phyloP scores from a whole-genome alignment of 2,797 vertebrate species.

The Anniella stebbinsi region DNA sequence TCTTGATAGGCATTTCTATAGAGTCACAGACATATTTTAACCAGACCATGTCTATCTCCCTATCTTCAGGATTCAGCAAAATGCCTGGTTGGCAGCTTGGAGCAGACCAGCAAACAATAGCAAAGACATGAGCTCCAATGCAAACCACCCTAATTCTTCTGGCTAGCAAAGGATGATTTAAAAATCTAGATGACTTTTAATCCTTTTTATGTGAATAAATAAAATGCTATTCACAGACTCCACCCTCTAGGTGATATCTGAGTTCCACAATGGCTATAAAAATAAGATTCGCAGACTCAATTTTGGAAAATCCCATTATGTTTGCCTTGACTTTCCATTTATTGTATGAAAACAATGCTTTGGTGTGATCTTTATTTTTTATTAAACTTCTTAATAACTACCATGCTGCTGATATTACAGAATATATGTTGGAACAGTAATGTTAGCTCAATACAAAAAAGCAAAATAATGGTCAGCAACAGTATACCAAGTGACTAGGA shows the following conservation, averaged over 20 bases:
- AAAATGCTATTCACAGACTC: conserved; percentile 51
- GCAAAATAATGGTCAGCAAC: neutral
- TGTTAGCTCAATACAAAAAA: conserved; percentile 51
- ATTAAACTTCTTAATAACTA: conserved; percentile 40
- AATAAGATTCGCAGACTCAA: neutral
- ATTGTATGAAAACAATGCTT: conserved; percentile 45
- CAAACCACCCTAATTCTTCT: neutral
- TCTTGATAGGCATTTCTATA: neutral
- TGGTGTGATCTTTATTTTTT: neutral
- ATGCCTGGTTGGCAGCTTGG: neutral
- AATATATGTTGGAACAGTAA: conserved; percentile 32
- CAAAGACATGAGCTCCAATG: neutral
- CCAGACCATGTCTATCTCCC: neutral
- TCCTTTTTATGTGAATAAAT: neutral
- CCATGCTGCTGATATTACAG: conserved; percentile 6
- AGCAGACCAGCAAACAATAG: neutral
- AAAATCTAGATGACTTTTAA: neutral
- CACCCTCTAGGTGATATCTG: conserved; percentile 27
- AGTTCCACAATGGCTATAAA: conserved; percentile 44
- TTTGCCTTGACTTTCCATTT: conserved; percentile 49
- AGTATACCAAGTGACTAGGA: neutral
- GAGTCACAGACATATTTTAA: neutral
- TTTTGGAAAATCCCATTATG: conserved; percentile 40
- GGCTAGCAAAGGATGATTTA: neutral
- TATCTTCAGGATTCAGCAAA: neutral